phyloP scores from a whole-genome alignment of 2,888 invertebrate genomes.

The Leucoptera coffeella region DNA sequence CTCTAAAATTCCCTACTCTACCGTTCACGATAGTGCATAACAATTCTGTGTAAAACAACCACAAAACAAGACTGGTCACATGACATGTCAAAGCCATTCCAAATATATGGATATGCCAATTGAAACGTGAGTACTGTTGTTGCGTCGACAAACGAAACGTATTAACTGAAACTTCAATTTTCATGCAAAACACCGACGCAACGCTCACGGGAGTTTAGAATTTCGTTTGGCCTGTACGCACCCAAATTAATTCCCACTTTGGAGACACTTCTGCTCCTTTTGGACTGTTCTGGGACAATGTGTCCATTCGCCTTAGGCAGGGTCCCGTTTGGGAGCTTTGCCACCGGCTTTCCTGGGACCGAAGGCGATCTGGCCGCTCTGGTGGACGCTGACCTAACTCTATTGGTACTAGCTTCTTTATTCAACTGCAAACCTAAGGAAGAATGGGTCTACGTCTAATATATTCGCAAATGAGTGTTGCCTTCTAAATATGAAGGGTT shows the following conservation, averaged over 20 bases:
- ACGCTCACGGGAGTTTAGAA: slow-evolving; percentile 22
- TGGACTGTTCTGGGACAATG: slow-evolving; percentile 17
- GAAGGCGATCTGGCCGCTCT: slow-evolving; percentile 41
- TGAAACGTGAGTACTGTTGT: too few species aligned
- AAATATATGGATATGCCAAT: slow-evolving; percentile 25
- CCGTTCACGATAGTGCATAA: too few species aligned
- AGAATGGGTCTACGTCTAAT: slow-evolving; percentile 14
- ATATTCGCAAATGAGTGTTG: background rate
- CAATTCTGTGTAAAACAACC: slow-evolving; percentile 1
- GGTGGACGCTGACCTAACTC: slow-evolving; percentile 49
- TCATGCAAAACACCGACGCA: slow-evolving; percentile 51
- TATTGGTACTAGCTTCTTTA: slow-evolving; percentile 53
- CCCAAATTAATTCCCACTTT: slow-evolving; percentile 53
- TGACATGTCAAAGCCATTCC: slow-evolving; percentile 34
- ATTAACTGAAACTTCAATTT: too few species aligned
- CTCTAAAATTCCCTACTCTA: background rate
- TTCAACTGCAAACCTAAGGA: slow-evolving; percentile 60
- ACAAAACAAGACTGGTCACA: slow-evolving; percentile 16
- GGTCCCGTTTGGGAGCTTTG: slow-evolving; percentile 11
- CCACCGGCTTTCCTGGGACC: slow-evolving; percentile 30
- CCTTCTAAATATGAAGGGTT: background rate
- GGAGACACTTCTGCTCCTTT: slow-evolving; percentile 41
- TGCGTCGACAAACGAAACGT: slow-evolving; percentile 51
- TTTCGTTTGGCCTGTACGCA: too few species aligned
- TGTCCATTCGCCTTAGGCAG: slow-evolving; percentile 10